Percentiles rank a stretch among this genome's conserved stretches.
Evolutionary conservation across 2,888 invertebrate genomes (phyloP).

Genomic region (Alloplasta piceator): DNA sequence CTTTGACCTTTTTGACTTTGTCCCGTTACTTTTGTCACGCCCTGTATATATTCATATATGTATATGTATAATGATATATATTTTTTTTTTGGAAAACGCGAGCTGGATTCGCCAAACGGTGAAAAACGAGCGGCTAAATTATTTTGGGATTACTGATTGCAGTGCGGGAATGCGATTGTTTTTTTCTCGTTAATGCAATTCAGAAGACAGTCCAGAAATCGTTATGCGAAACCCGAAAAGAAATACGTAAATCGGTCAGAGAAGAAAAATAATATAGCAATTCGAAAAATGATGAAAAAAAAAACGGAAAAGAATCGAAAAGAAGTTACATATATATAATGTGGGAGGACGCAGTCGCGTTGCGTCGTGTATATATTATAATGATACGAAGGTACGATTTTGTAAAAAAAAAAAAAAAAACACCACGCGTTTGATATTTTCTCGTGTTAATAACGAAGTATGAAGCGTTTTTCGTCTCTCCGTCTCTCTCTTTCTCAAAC

Average conservation of each 20-base stretch:
- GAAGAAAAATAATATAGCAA: conserved; percentile 18
- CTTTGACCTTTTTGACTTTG: too few relatives aligned
- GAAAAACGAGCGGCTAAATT: not conserved
- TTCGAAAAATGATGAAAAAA: conserved; percentile 19
- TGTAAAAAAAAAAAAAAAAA: conserved; percentile 60
- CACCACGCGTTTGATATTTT: conserved; percentile 51
- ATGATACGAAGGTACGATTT: conserved; percentile 54
- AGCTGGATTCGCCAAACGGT: conserved; percentile 73
- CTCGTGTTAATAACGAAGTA: conserved; percentile 53
- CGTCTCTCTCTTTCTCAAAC: conserved; percentile 1
- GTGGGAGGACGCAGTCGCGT: conserved; percentile 54
- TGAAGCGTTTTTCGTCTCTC: conserved; percentile 23
- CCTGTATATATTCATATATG: conserved; percentile 45
- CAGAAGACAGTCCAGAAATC: conserved; percentile 33
- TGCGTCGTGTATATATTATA: conserved; percentile 69
- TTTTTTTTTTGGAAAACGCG: conserved; percentile 74
- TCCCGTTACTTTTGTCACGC: not conserved
- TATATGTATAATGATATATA: conserved; percentile 68
- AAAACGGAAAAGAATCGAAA: conserved; percentile 31
- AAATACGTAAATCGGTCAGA: conserved; percentile 42
- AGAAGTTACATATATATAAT: conserved; percentile 16
- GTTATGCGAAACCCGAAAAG: conserved; percentile 10
- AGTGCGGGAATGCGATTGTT: not conserved
- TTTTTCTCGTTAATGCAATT: conserved; percentile 12
- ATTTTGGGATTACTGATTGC: not conserved